Conservation (phyloP, 1,140 invertebrate genomes). For the Portunus trituberculatus region DNA sequence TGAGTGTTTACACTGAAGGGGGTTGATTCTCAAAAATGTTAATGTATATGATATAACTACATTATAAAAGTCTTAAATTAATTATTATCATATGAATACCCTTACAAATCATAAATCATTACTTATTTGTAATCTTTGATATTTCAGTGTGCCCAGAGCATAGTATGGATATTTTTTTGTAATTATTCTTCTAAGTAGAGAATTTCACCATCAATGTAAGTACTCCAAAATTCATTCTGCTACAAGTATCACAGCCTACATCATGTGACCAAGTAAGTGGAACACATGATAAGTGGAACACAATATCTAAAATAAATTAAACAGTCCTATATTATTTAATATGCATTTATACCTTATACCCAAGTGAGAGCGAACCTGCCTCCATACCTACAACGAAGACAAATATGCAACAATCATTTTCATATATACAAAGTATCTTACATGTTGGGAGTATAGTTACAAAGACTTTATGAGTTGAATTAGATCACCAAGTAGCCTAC, state of each 20-base stretch:
- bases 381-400: neutral
- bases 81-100: neutral
- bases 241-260: slow-evolving; percentile 2
- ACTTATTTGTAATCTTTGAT: too few relatives aligned
- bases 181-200: neutral
- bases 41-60: neutral
- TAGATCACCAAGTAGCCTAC: neutral
- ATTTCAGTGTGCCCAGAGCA: too few relatives aligned
- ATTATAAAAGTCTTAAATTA: neutral
- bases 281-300: neutral
- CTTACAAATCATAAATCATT: too few relatives aligned
- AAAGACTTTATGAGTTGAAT: neutral
- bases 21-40: neutral
- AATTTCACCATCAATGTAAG: neutral
- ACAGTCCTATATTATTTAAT: too few relatives aligned
- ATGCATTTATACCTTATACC: neutral
- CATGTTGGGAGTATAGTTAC: neutral
- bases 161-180: too few relatives aligned
- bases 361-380: neutral
- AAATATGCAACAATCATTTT: neutral
- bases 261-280: neutral
- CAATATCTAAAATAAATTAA: neutral
- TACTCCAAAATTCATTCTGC: neutral
- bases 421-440: too few relatives aligned
- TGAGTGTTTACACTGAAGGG: neutral